Evolutionary conservation across 2,113 vertebrate genomes (phyloP), one percentile per base, ranked within the genome.

Genomic region (Notarius lentiginosus): DNA sequence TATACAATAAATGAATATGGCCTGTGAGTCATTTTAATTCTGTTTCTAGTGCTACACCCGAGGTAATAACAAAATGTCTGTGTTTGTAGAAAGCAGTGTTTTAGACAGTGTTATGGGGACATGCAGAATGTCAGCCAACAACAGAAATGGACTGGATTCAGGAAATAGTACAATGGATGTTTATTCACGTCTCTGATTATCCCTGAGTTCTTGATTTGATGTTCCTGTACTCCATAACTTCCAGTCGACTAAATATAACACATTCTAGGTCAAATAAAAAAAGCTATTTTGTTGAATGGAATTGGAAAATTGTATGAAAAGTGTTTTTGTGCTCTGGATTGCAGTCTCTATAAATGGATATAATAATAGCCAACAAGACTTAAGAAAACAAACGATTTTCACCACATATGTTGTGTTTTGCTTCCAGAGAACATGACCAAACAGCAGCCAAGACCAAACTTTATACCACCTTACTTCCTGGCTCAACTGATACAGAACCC

Each of bases 311-410:
- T 73, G 22, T 14, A 65, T 34, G 7, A 20, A 66, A 63, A 15
- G 2, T n/a, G 66, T 8, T 34, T 72, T 75, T 60, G 11, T 60
- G 27, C 7, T 84, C 41, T 60, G 20, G 0, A 73, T 58, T 81
- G 7, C 17, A 41, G 2, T 53, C 34, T 56, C 65, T 75, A n/a
- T 77, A 85, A 4, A 63, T 51, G 14, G 22, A 81, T 27, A 70
- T 80, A 89, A 88, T 84, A 83, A 91, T 88, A 60, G 91, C 89
- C 86, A 92, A 90, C 83, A 84, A 83, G 82, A 88, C 82, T 89
- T 51, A 87, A 60, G 72, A 87, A 89, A 86, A 89, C 87, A 82
- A 82, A 84, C 17, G 79, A 51, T 84, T 73, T 82, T 75, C 75
- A 87, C 68, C 72, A 58, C 82, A 65, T 63, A 79, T 84, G 60